Conservation (phyloP, 2,888 invertebrate species). For the Chrysodeixis includens region DNA sequence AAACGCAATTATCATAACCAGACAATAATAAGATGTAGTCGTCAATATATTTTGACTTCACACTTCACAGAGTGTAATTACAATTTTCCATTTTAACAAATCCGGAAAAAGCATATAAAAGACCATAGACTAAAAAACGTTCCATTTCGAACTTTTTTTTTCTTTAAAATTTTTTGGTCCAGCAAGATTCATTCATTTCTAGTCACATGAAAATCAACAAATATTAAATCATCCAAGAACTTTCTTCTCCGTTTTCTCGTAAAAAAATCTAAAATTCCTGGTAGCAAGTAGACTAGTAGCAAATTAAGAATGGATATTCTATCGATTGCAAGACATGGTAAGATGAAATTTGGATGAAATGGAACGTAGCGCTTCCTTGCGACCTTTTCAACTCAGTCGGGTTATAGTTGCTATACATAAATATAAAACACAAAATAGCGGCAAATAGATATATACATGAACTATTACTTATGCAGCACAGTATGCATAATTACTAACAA, state of each 20-base stretch:
- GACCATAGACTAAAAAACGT: conserved; percentile 81
- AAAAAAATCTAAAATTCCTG: conserved; percentile 21
- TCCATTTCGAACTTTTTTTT: conserved; percentile 58
- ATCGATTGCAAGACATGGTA: conserved; percentile 50
- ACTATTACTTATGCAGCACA: conserved; percentile 70
- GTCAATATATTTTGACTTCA: not conserved
- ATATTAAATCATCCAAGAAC: not conserved
- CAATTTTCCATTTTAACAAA: conserved; percentile 36
- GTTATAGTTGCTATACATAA: conserved; percentile 75
- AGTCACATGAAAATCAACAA: not conserved
- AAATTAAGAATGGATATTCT: conserved; percentile 27
- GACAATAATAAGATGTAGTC: not conserved
- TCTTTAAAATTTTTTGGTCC: not conserved
- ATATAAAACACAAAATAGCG: conserved; percentile 82
- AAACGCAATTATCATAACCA: conserved; percentile 16
- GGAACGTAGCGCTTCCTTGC: conserved; percentile 71
- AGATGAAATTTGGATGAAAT: conserved; percentile 68
- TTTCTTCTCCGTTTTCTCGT: conserved; percentile 27
- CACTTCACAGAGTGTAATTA: conserved; percentile 25
- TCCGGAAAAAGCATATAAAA: conserved; percentile 68
- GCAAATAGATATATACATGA: conserved; percentile 82
- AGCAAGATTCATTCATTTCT: conserved; percentile 9
- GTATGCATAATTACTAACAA: conserved; percentile 63
- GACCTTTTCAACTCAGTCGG: conserved; percentile 75
- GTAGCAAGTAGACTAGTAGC: conserved; percentile 7